Evolutionary conservation across 2,113 vertebrate genomes (phyloP), one percentile per base, ranked within the genome.

Genomic region (Vimba vimba): DNA sequence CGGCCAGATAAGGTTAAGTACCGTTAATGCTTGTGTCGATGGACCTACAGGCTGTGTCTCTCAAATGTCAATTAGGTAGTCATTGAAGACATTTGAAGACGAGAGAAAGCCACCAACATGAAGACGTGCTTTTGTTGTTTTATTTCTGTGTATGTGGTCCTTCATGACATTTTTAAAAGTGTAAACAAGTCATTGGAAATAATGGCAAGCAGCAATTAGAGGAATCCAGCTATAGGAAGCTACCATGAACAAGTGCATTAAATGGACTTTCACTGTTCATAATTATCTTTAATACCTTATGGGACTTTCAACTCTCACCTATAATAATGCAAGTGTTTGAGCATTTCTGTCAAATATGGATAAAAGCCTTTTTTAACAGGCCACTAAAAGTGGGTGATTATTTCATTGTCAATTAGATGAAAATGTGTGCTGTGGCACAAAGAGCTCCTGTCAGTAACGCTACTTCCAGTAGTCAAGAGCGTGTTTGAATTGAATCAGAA

Each of bases 41-140:
- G 55, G 79, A 71, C 60, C 52, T 19, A 66, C 84, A 82, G 50
- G 83, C 71, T 60, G 75, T 52, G 36, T 75, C 55, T 77, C 62
- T 59, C 25, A 71, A 88, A 88, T 85, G 73, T 79, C 79, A 69
- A 36, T 85, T 85, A 27, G 33, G 78, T 17, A 78, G 83, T 21
- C 60, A 13, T 60, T 78, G 36, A 73, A 21, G 45, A 74, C 21
- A 6, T 62, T 50, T 74, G 57, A 69, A 80, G 43, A 36, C 33
- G 43, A 64, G 23, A 84, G 19, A 79, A 74, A 64, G 82, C 75
- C 17, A 25, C 25, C 17, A 39, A 57, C 17, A 36, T 19, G 9
- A 57, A 15, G 4, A 79, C 39, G 30, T 36, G n/a, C 43, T 27
- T 50, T 47, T 27, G n/a, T 27, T 25, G 9, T 27, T 64, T 27